These are phyloP conservation scores for Apantesis nais DNA, from an alignment of 2,888 invertebrate species.

Conservation along the genomic window DNA sequence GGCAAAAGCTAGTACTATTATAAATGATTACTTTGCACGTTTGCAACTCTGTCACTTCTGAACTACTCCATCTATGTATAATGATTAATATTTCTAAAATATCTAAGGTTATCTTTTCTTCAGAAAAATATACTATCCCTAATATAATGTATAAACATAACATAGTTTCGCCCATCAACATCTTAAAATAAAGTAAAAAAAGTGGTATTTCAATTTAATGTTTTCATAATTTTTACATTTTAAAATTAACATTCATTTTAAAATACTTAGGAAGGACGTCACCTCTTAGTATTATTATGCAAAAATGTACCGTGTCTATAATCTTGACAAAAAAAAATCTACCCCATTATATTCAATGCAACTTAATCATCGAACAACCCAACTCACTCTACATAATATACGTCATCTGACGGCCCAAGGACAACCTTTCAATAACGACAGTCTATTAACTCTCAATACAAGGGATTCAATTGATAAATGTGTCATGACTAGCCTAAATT, in stretches of 20 bases:
- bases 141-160: too few species aligned
- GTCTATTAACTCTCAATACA: slow-evolving; percentile 12
- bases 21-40: too few species aligned
- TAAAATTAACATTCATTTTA: not conserved
- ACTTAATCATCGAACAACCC: not conserved
- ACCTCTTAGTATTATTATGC: not conserved
- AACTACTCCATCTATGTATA: too few species aligned
- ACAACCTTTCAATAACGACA: slow-evolving; percentile 2
- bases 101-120: too few species aligned
- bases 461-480: slow-evolving; percentile 18
- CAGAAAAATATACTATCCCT: too few species aligned
- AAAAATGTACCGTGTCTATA: not conserved
- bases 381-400: slow-evolving; percentile 6
- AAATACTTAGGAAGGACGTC: not conserved
- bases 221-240: too few species aligned
- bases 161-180: too few species aligned
- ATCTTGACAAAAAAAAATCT: not conserved
- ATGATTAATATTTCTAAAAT: too few species aligned
- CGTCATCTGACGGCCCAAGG: not conserved
- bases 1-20: too few species aligned
- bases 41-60: too few species aligned
- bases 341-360: not conserved
- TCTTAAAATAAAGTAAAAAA: too few species aligned
- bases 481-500: not conserved
- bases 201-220: too few species aligned